Evolutionary conservation across 2,888 invertebrate genomes (phyloP).

Genomic region (Brachycybe producta): DNA sequence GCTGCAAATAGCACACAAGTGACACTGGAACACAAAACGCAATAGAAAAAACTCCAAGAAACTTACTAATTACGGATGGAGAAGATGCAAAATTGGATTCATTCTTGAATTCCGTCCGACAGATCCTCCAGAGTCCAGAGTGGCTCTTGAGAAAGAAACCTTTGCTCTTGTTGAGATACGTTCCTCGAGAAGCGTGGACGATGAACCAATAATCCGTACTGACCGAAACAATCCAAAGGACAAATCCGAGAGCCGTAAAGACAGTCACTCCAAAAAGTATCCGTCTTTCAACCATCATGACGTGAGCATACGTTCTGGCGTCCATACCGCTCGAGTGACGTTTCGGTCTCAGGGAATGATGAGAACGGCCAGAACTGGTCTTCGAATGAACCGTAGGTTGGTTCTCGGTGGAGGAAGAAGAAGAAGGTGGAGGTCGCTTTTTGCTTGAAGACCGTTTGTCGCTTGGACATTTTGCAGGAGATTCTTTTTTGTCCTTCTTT

Average conservation of each 20-base stretch:
- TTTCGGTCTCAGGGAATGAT: not conserved
- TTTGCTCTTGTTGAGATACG: constrained; percentile 20
- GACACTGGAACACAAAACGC: too few species aligned
- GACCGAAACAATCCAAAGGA: constrained; percentile 59
- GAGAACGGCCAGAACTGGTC: not conserved
- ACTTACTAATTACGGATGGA: constrained; percentile 5
- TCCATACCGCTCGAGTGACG: not conserved
- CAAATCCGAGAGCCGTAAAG: constrained; percentile 49
- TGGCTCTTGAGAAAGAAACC: constrained; percentile 48
- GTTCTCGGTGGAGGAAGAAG: not conserved
- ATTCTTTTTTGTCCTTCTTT: too few species aligned
- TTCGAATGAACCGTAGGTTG: not conserved
- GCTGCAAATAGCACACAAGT: too few species aligned
- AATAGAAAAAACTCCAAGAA: not conserved
- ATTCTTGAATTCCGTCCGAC: constrained; percentile 31
- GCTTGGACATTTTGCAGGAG: too few species aligned
- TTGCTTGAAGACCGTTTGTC: constrained; percentile 4
- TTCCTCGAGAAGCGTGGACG: constrained; percentile 15
- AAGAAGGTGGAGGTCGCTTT: not conserved
- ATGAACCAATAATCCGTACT: constrained; percentile 56
- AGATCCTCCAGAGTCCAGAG: constrained; percentile 56
- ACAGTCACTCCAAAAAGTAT: constrained; percentile 56
- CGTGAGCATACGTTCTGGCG: constrained; percentile 1
- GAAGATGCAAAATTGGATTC: not conserved
- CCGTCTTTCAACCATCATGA: constrained; percentile 43